A percentile compares a stretch with the other conserved stretches of the same genome.
These are phyloP conservation scores for Lontra canadensis DNA, from an alignment of 2,113 vertebrate genomes.

Conservation along the genomic window DNA sequence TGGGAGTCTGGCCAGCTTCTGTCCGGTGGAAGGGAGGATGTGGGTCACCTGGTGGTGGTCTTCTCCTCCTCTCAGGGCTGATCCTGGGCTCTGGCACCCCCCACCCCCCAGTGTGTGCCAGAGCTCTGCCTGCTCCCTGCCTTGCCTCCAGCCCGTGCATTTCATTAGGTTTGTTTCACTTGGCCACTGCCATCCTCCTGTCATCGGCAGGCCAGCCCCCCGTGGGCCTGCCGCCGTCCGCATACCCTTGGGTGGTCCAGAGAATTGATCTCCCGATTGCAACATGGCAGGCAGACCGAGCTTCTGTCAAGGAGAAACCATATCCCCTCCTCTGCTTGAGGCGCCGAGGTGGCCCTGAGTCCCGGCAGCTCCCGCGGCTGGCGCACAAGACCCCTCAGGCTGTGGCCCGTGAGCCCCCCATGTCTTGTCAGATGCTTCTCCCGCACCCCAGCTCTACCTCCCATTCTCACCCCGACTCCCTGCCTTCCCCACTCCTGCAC, in stretches of 20 bases:
- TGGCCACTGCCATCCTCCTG: no score
- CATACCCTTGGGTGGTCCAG: fast-evolving
- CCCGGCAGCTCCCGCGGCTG: background rate
- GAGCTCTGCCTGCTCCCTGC: background rate
- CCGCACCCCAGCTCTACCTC: background rate
- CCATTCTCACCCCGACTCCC: background rate
- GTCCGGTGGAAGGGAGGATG: no score
- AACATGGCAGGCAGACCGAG: background rate
- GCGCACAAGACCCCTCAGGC: background rate
- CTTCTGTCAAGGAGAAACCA: background rate
- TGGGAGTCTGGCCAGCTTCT: background rate
- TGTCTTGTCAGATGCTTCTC: background rate
- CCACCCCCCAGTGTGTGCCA: fast-evolving
- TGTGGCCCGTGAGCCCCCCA: background rate
- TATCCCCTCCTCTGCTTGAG: background rate
- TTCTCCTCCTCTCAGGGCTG: no score
- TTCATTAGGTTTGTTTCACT: background rate
- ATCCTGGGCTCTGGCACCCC: background rate
- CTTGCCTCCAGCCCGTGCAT: fast-evolving
- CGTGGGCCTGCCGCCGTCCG: no score
- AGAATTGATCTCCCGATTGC: fast-evolving
- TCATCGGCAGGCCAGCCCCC: background rate
- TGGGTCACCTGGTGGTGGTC: background rate
- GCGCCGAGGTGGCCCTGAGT: fast-evolving
- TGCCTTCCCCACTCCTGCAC: background rate